Percentiles rank a stretch among this genome's conserved stretches.
phyloP scores from a whole-genome alignment of 2,797 vertebrate genomes.

The Tangara arthus region DNA sequence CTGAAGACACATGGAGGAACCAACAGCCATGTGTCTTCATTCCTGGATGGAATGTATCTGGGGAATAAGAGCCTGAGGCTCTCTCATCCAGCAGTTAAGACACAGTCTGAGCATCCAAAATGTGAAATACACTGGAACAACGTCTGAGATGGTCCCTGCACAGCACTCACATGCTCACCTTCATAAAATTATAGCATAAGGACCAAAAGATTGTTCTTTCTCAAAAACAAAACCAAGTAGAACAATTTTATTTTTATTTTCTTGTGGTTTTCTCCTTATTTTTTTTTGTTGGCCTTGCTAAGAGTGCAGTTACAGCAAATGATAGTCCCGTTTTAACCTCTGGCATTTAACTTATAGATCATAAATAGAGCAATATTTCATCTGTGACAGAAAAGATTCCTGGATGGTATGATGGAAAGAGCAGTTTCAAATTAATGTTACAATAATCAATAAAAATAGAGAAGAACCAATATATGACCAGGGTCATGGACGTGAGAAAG shows the following conservation, averaged over 20 bases:
- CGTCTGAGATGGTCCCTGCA: neutral
- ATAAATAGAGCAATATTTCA: neutral
- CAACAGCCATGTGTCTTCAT: too few species aligned
- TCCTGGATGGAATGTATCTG: neutral
- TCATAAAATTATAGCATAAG: neutral
- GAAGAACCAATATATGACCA: neutral
- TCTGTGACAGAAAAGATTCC: neutral
- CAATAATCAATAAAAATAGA: neutral
- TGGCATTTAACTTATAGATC: neutral
- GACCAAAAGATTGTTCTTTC: neutral
- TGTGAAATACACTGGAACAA: neutral
- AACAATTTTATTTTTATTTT: neutral
- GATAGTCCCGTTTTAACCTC: neutral
- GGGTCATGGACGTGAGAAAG: neutral
- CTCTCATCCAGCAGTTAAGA: neutral
- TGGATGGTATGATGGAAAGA: neutral
- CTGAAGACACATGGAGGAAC: fast-evolving
- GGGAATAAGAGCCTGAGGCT: neutral
- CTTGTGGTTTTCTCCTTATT: neutral
- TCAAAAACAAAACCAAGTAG: neutral
- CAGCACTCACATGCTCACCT: fast-evolving
- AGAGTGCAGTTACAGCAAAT: neutral
- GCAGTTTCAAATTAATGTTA: neutral
- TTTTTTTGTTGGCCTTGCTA: neutral
- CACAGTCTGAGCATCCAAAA: neutral